Percentiles rank a stretch among this genome's conserved stretches.
These are phyloP conservation scores for Theonella swinhoei DNA, from an alignment of 37 sponge, comb jelly and placozoan genomes.

Conservation along the genomic window DNA sequence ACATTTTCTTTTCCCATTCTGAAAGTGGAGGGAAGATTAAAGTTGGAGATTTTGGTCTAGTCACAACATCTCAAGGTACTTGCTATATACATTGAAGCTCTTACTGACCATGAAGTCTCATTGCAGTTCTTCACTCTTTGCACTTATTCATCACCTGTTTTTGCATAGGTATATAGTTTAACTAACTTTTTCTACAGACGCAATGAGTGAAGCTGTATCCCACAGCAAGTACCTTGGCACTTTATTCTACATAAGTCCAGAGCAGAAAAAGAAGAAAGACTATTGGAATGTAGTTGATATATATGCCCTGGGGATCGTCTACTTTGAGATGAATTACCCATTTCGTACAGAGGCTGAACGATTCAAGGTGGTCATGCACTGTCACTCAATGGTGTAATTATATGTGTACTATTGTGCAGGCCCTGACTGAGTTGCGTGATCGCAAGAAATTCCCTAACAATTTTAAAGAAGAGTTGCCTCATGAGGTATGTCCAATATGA, in stretches of 20 bases:
- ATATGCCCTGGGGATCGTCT: conserved; percentile 78
- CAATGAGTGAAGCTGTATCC: not conserved
- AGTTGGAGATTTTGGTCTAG: conserved; percentile 93
- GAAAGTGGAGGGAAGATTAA: conserved; percentile 70
- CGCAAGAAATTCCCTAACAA: not conserved
- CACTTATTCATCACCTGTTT: too few relatives aligned
- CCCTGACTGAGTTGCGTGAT: not conserved
- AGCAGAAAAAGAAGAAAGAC: conserved; percentile 31
- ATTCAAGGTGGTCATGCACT: conserved; percentile 1
- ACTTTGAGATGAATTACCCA: conserved; percentile 78
- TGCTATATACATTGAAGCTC: too few relatives aligned
- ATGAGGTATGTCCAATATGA: too few relatives aligned
- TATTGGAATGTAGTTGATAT: conserved; percentile 69
- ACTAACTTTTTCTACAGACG: not conserved
- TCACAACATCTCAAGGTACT: conserved; percentile 28
- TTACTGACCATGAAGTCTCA: not conserved
- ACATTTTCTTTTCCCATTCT: conserved; percentile 80
- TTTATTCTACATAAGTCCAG: conserved; percentile 83
- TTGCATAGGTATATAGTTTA: too few relatives aligned
- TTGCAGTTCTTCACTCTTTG: not conserved
- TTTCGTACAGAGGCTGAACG: not conserved
- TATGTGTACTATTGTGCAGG: conserved; percentile 13
- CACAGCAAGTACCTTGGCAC: conserved; percentile 63
- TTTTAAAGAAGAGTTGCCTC: conserved; percentile 5
- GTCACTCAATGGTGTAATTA: not conserved